A percentile compares a stretch with the other conserved stretches of the same genome.
phyloP scores from a whole-genome alignment of 92 coral and sea anemone species.

The Anthopleura xanthogrammica region DNA sequence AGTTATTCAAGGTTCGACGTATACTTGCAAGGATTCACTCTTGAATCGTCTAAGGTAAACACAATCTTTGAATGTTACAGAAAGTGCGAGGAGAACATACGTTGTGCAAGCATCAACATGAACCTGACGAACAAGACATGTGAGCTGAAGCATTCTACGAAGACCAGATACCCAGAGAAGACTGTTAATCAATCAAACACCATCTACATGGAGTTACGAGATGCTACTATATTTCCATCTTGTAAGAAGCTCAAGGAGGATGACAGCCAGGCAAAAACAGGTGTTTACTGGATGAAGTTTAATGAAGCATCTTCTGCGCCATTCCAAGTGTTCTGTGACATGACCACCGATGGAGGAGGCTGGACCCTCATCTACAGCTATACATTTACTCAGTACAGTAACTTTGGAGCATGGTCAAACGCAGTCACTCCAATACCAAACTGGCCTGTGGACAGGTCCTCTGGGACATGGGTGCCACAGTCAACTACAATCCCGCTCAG shows the following conservation, averaged over 20 bases:
- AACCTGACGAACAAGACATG: not conserved
- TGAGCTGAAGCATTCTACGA: not conserved
- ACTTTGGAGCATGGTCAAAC: not conserved
- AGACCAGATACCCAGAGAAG: not conserved
- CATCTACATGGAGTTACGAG: not conserved
- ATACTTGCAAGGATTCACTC: not conserved
- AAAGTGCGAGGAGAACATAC: not conserved
- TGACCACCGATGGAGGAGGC: not conserved
- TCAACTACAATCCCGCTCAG: too few species aligned
- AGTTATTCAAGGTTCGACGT: not conserved
- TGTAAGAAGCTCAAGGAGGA: not conserved
- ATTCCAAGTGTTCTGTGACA: not conserved
- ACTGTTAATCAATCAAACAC: not conserved
- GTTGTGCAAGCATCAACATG: not conserved
- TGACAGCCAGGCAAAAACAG: not conserved
- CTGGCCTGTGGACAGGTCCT: too few species aligned
- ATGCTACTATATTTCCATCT: too few species aligned
- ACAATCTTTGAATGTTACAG: not conserved
- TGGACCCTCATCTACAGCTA: not conserved
- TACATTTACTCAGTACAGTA: not conserved
- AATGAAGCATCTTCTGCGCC: not conserved
- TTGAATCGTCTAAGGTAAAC: not conserved
- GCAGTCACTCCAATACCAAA: not conserved
- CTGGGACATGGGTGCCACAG: too few species aligned
- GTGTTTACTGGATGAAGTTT: not conserved